phyloP scores from a whole-genome alignment of 2,888 invertebrate species.

The Leptura quadrifasciata region DNA sequence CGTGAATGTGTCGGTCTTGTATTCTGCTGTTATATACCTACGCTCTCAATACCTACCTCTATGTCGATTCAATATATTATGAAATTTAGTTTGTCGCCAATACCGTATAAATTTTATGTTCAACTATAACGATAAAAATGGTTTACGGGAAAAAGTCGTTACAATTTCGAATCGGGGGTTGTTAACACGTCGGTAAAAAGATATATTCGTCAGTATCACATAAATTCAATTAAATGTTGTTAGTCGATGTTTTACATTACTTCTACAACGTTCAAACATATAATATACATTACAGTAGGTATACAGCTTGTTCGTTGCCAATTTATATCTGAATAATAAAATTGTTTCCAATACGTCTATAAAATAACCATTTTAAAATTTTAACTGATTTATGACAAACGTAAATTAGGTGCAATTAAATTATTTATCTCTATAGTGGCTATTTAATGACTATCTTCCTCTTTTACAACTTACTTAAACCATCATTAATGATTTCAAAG shows the following conservation, averaged over 20 bases:
- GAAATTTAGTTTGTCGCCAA: slow-evolving; percentile 47
- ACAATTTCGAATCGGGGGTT: slow-evolving; percentile 42
- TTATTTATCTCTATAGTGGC: no score
- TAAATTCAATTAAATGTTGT: slow-evolving; percentile 48
- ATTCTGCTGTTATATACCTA: slow-evolving; percentile 13
- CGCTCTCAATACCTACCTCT: slow-evolving; percentile 16
- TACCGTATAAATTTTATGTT: slow-evolving; percentile 38
- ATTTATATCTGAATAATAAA: slow-evolving; percentile 6
- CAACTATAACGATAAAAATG: slow-evolving; percentile 46
- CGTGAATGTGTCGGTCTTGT: slow-evolving; percentile 18
- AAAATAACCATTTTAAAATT: not conserved
- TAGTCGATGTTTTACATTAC: slow-evolving; percentile 17
- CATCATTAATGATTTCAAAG: no score
- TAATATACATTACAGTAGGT: not conserved
- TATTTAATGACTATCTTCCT: no score
- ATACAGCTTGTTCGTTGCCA: not conserved
- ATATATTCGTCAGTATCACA: slow-evolving; percentile 47
- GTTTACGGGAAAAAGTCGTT: slow-evolving; percentile 45
- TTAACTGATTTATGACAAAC: not conserved
- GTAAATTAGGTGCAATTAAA: no score
- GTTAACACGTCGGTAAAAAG: slow-evolving; percentile 50
- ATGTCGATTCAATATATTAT: slow-evolving; percentile 45
- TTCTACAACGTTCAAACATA: slow-evolving; percentile 14
- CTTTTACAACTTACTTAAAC: no score
- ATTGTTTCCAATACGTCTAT: not conserved